A percentile compares a stretch with the other conserved stretches of the same genome.
Conservation (phyloP, 1,140 invertebrate species). For the Halictus rubicundus region DNA sequence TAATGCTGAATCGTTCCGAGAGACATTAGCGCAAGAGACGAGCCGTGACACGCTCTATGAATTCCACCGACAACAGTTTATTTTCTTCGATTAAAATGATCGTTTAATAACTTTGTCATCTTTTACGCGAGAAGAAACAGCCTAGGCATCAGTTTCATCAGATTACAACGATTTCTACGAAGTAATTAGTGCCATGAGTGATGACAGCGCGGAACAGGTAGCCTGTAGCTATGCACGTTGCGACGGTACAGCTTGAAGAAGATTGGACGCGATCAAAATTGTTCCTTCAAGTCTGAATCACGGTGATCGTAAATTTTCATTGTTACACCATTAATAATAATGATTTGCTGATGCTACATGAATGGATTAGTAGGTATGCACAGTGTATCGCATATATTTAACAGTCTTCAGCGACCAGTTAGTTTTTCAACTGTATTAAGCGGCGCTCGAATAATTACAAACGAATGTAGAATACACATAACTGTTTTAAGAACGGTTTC, state of each 20-base stretch:
- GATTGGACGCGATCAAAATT: neutral
- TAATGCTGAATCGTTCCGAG: neutral
- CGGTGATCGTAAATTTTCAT: too few species aligned
- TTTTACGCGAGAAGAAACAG: neutral
- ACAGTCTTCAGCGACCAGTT: too few species aligned
- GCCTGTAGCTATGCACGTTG: slow-evolving; percentile 8
- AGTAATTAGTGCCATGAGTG: slow-evolving; percentile 4
- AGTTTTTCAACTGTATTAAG: too few species aligned
- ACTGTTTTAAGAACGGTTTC: too few species aligned
- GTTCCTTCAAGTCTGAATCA: neutral
- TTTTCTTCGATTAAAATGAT: neutral
- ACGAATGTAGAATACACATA: too few species aligned
- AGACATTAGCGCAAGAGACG: neutral
- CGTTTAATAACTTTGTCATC: neutral
- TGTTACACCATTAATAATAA: too few species aligned
- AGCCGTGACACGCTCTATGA: neutral
- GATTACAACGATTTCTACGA: slow-evolving; percentile 33
- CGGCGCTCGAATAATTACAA: too few species aligned
- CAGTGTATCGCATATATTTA: too few species aligned
- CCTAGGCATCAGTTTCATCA: neutral
- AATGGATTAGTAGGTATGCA: too few species aligned
- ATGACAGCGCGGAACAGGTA: slow-evolving; percentile 10
- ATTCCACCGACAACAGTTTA: neutral
- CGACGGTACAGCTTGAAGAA: neutral
- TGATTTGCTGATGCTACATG: too few species aligned